Conservation (phyloP, 2,888 invertebrate species). For the Theodoxus fluviatilis region DNA sequence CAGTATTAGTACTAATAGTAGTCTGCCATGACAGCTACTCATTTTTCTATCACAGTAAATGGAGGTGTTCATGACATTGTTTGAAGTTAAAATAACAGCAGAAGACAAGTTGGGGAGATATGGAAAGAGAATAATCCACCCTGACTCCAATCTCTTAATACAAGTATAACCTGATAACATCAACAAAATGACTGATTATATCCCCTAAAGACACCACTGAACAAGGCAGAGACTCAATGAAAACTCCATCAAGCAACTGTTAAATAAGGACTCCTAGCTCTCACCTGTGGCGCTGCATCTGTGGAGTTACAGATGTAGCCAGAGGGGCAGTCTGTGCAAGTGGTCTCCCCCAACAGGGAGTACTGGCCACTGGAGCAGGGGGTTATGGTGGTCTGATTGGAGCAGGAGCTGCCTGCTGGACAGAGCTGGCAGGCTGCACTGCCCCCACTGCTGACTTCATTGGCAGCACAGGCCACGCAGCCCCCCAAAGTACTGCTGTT, state of each 20-base stretch:
- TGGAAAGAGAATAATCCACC: too few species aligned
- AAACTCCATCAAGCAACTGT: too few species aligned
- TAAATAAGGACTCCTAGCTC: not conserved
- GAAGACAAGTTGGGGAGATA: not conserved
- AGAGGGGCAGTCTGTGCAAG: conserved; percentile 52
- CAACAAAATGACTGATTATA: too few species aligned
- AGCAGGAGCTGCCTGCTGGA: conserved; percentile 53
- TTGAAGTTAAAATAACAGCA: not conserved
- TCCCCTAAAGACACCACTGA: too few species aligned
- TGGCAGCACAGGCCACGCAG: conserved; percentile 40
- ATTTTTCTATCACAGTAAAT: not conserved
- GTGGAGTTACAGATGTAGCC: conserved; percentile 46
- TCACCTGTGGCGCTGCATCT: conserved; percentile 38
- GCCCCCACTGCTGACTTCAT: conserved; percentile 39
- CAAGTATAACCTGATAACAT: too few species aligned
- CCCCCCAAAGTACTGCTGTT: conserved; percentile 29
- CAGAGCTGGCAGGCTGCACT: conserved; percentile 48
- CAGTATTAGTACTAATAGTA: not conserved
- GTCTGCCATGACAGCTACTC: not conserved
- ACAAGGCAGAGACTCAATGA: too few species aligned
- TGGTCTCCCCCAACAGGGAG: conserved; percentile 43
- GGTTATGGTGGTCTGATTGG: conserved; percentile 31
- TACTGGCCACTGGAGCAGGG: conserved; percentile 46
- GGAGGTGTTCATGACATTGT: not conserved
- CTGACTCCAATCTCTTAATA: too few species aligned